A percentile compares a stretch with the other conserved stretches of the same genome.
Evolutionary conservation across 2,113 vertebrate genomes (phyloP).

Genomic region (Callorhinus ursinus): DNA sequence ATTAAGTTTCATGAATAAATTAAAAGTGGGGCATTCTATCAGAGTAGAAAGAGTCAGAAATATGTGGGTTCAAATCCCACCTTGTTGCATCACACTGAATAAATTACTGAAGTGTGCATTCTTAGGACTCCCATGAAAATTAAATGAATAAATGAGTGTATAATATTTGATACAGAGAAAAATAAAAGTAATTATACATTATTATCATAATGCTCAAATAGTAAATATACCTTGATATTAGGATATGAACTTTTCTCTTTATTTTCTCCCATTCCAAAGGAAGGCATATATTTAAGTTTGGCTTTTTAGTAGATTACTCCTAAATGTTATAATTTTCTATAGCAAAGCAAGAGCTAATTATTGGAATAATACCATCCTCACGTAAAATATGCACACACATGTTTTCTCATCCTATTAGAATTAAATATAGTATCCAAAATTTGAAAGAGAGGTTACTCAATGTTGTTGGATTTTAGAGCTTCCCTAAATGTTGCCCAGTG

Average conservation of each 20-base stretch:
- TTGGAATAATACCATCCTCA: background rate
- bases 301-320: background rate
- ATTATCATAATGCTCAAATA: background rate
- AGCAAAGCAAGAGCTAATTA: background rate
- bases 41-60: background rate
- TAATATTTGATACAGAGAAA: background rate
- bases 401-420: background rate
- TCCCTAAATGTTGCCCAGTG: constrained; percentile 46
- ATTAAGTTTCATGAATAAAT: background rate
- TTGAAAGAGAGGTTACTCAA: constrained; percentile 22
- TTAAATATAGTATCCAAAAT: constrained; percentile 6
- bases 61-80: background rate
- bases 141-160: background rate
- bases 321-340: constrained; percentile 28
- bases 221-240: background rate
- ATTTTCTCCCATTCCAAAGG: constrained; percentile 15
- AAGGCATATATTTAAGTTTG: background rate
- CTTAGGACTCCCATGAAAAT: background rate
- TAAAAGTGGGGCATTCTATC: background rate
- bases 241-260: background rate
- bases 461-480: constrained; percentile 55
- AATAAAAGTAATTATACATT: background rate
- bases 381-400: background rate
- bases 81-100: background rate
- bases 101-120: background rate